These are phyloP conservation scores for Etheostoma nigrum DNA, from an alignment of 2,797 vertebrate genomes.

Conservation along the genomic window DNA sequence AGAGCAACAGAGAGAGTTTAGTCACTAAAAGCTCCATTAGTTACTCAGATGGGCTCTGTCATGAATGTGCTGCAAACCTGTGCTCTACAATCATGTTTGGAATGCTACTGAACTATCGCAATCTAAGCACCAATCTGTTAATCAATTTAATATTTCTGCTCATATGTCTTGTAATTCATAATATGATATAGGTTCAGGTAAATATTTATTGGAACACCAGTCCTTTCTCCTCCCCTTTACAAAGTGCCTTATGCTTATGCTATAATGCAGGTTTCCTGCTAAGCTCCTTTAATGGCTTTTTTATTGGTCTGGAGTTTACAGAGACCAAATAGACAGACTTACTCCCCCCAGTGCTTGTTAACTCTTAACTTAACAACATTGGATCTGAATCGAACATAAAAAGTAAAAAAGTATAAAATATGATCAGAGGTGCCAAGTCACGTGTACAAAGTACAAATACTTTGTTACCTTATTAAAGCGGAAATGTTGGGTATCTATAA, in stretches of 20 bases:
- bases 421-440: too few species aligned
- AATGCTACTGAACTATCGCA: slow-evolving; percentile 29
- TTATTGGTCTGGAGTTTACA: slow-evolving; percentile 33
- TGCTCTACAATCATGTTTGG: slow-evolving; percentile 22
- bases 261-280: slow-evolving; percentile 6
- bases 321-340: slow-evolving; percentile 15
- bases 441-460: too few species aligned
- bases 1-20: background rate
- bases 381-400: background rate
- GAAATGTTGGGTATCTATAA: too few species aligned
- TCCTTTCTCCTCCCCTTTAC: background rate
- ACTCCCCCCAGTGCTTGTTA: background rate
- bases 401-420: background rate
- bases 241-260: background rate
- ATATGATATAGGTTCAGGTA: background rate
- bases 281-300: slow-evolving; percentile 26
- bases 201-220: background rate
- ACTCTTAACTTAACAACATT: background rate
- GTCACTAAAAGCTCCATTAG: background rate
- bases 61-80: slow-evolving; percentile 25
- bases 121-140: background rate
- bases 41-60: background rate
- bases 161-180: background rate
- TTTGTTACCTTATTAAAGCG: too few species aligned
- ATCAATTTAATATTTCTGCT: background rate